Evolutionary conservation across 2,888 invertebrate genomes (phyloP), one percentile per base, ranked within the genome.

Genomic region (Chymomyza caudatula): DNA sequence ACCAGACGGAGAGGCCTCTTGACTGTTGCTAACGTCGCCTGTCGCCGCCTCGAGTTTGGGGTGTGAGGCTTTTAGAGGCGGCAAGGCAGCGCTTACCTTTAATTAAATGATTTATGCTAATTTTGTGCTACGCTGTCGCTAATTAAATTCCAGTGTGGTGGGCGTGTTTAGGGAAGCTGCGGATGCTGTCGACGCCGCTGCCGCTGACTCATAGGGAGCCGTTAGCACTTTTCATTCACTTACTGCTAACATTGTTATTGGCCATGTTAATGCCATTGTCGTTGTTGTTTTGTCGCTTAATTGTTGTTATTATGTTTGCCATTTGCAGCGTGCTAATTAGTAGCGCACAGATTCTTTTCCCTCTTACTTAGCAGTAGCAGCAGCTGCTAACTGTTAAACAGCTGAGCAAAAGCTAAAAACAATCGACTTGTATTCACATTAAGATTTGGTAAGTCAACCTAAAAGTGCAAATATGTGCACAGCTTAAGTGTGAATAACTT

Each of bases 101-200:
- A 75, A 84, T 84, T 85, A 78, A 84, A 85, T 79, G 79, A 85
- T 81, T 84, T 85, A 84, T 84, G 83, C 79, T 84, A 84, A 84
- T 84, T 83, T 83, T 74, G 74, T 68, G 77, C 79, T 72, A 65
- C 70, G 77, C 62, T 67, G 70, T 64, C 60, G 82, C 74, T 83
- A 78, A 84, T 82, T 78, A 74, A 82, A 82, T 77, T 82, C 73
- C 58, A 67, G 55, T n/a, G 65, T 47, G 19, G 52, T 19, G 11
- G 43, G 44, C 23, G 57, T 42, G 20, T 22, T 37, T 19, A 37
- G 22, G 15, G 19, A 25, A 44, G 15, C 23, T 51, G 37, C 49
- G 52, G 29, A 11, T 47, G 20, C 61, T 61, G 37, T 11, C 17
- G 52, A 61, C 5, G 25, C 25, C 5, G 25, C 25, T 25, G 25